These are phyloP conservation scores for Sapajus apella DNA, from an alignment of 2,113 vertebrate genomes.

Conservation along the genomic window DNA sequence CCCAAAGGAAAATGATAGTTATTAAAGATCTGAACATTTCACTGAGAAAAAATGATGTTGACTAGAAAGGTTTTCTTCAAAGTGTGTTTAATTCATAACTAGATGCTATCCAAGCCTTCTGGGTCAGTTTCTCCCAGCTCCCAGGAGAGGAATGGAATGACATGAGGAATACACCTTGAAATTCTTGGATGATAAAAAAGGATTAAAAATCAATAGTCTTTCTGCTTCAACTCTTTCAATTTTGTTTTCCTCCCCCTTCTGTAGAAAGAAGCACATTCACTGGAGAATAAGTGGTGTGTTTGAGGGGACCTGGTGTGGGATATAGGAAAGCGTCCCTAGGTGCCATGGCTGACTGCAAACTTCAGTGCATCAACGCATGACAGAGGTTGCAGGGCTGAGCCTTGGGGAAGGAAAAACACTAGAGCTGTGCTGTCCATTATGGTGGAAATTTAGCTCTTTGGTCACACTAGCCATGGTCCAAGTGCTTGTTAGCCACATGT, in stretches of 20 bases:
- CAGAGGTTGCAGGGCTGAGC: neutral
- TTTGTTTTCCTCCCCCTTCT: constrained; percentile 53
- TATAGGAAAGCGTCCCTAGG: neutral
- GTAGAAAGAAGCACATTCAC: neutral
- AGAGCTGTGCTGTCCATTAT: neutral
- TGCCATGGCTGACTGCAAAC: neutral
- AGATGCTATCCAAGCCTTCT: neutral
- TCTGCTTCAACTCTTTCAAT: constrained; percentile 72
- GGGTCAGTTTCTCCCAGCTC: constrained; percentile 38
- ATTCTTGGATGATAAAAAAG: constrained; percentile 67
- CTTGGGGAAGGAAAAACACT: neutral
- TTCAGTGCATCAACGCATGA: neutral
- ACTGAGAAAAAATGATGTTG: constrained; percentile 36
- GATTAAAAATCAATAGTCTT: constrained; percentile 73
- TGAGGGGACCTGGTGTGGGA: neutral
- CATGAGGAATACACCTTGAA: constrained; percentile 65
- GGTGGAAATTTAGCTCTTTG: neutral
- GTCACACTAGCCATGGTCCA: neutral
- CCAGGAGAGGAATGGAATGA: neutral
- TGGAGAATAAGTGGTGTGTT: neutral
- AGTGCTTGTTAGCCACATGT: neutral
- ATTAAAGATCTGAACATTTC: constrained; percentile 52
- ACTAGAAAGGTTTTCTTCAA: constrained; percentile 49
- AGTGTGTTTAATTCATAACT: constrained; percentile 43
- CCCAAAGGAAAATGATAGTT: constrained; percentile 53